Evolutionary conservation across 2,888 invertebrate genomes (phyloP).

Genomic region (Stratiomys singularior): DNA sequence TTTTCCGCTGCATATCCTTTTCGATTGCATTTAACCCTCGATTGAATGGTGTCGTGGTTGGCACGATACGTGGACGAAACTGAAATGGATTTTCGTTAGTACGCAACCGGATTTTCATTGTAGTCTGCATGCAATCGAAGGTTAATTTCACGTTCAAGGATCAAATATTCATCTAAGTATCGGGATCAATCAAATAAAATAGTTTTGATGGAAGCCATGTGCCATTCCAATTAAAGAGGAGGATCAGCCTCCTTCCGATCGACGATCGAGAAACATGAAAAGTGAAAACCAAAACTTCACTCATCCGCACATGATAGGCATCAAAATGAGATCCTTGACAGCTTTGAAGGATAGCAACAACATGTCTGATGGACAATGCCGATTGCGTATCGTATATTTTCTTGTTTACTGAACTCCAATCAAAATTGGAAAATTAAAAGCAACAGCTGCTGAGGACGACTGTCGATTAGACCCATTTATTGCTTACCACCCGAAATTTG

Average conservation of each 20-base stretch:
- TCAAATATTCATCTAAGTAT: not conserved
- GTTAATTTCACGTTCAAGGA: not conserved
- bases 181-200: constrained; percentile 19
- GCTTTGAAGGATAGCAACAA: constrained; percentile 21
- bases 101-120: no score
- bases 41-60: not conserved
- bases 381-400: constrained; percentile 7
- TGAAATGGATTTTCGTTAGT: no score
- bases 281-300: constrained; percentile 32
- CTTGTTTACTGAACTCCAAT: constrained; percentile 34
- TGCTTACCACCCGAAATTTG: not conserved
- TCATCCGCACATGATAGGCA: constrained; percentile 27
- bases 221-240: constrained; percentile 1
- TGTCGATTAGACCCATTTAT: constrained; percentile 28
- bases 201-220: constrained; percentile 31
- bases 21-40: not conserved
- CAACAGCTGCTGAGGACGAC: constrained; percentile 37
- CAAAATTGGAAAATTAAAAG: constrained; percentile 41
- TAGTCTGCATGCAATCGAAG: not conserved
- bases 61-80: not conserved
- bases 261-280: constrained; percentile 18
- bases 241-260: constrained; percentile 31
- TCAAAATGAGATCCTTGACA: constrained; percentile 38
- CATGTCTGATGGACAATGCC: not conserved
- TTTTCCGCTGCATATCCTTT: not conserved